A percentile compares a stretch with the other conserved stretches of the same genome.
These are phyloP conservation scores for Protobothrops mucrosquamatus DNA, from an alignment of 2,113 vertebrate species.

Conservation along the genomic window DNA sequence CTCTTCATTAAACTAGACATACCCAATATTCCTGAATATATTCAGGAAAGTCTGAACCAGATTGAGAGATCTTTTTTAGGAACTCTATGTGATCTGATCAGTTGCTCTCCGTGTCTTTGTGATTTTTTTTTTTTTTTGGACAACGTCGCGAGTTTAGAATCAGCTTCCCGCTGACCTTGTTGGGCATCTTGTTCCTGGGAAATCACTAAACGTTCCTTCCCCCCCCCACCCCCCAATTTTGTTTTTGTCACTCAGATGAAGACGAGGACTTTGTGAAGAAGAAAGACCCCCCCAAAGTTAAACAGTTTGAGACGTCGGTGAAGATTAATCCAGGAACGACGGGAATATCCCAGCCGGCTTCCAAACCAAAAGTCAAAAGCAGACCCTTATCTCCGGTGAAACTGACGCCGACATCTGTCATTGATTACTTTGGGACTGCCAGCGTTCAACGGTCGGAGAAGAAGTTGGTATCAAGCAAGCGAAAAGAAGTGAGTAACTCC, in stretches of 20 bases:
- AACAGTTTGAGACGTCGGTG: conserved; percentile 71
- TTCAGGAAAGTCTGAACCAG: not conserved
- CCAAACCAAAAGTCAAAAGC: conserved; percentile 64
- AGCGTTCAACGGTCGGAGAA: conserved; percentile 84
- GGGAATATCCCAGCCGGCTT: conserved; percentile 51
- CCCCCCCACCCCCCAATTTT: not conserved
- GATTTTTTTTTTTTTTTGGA: not conserved
- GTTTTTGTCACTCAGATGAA: conserved; percentile 77
- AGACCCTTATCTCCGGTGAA: conserved; percentile 76
- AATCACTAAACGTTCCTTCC: conserved; percentile 11
- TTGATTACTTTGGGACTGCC: conserved; percentile 85
- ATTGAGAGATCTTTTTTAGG: not conserved
- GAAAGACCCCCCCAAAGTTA: conserved; percentile 73
- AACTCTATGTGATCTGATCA: not conserved
- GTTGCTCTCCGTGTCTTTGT: not conserved
- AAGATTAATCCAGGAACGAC: conserved; percentile 28
- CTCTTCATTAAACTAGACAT: no score
- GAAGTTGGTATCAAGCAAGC: conserved; percentile 90
- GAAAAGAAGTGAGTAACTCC: conserved; percentile 82
- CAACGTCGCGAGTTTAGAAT: not conserved
- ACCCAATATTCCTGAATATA: not conserved
- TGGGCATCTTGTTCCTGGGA: not conserved
- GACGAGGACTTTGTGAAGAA: conserved; percentile 82
- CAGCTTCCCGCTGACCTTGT: not conserved
- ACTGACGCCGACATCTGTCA: conserved; percentile 79